Base-by-base conservation (phyloP, 2,797 vertebrate species). In the Pseudochirops cupreus region DNA sequence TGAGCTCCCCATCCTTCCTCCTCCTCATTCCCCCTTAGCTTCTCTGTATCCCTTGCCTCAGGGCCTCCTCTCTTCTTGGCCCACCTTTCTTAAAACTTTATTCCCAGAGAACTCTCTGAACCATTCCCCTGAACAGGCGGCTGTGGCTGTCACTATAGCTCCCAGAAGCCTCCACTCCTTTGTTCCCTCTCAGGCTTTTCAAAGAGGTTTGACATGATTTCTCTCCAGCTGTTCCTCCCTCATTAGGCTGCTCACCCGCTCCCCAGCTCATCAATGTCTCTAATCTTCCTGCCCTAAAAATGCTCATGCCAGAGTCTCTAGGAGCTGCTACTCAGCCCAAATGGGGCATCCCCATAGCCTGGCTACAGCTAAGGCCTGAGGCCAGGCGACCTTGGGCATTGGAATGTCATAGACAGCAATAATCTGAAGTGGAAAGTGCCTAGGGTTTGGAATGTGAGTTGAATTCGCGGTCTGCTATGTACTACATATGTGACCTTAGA, bases 171-270 rank as follows among this genome's bases (percentile, higher is more conserved):
- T 54, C 56, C 0, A 0, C 91, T 62, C 26, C 39, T 82, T 91
- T 57, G 1, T 57, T 93, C 54, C 31, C 90, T 94, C 94, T 59
- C 93, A 58, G 91, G 93, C 91, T 56, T 91, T 95, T 97, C 95
- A 54, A 67, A 95, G 39, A 94, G 56, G 52, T 90, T 91, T 58
- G 21, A 52, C 67, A 33, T 0, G 3, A 50, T 95, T 95, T 92
- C 94, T 95, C 54, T 59, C 62, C 57, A 4, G 55, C 5, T 0
- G 28, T 39, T 33, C 95, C 90, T 94, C 90, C 54, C 33, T n/a
- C 90, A 74, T 67, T 46, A 59, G 82, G 59, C 50, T 12, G 91
- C 62, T 95, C 82, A 3, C 58, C 92, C 91, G 67, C 59, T 56
- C 92, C 13, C 29, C 93, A 89, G 56, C 55, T 95, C 92, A 50